These are phyloP conservation scores for Apodemia zela DNA, from an alignment of 2,888 invertebrate species.

Conservation along the genomic window DNA sequence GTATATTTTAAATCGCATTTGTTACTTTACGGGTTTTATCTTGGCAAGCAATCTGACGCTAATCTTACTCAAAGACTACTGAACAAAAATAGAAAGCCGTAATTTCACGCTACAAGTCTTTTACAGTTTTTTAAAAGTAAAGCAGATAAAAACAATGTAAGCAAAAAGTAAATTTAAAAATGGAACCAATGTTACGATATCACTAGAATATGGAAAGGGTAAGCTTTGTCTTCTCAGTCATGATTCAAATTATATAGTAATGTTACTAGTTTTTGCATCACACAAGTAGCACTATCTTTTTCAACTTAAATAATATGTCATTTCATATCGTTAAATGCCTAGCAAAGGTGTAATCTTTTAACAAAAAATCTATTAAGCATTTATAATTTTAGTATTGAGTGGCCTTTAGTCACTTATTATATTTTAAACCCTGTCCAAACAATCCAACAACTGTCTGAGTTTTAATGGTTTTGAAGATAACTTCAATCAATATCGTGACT, in stretches of 20 bases:
- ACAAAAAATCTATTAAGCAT: too few relatives aligned
- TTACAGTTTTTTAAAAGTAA: neutral
- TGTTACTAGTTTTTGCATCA: too few relatives aligned
- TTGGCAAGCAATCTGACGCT: constrained; percentile 2
- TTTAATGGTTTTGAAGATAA: constrained; percentile 53
- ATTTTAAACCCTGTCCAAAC: neutral
- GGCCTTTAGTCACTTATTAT: neutral
- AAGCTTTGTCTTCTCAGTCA: too few relatives aligned
- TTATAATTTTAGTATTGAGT: too few relatives aligned
- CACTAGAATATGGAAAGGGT: too few relatives aligned
- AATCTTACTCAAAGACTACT: constrained; percentile 8
- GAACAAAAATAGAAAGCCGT: neutral
- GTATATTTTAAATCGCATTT: neutral
- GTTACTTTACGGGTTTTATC: neutral
- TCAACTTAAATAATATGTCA: too few relatives aligned
- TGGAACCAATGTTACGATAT: too few relatives aligned
- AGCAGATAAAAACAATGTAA: neutral
- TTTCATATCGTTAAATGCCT: too few relatives aligned
- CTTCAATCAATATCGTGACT: constrained; percentile 69
- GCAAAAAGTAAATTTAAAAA: neutral
- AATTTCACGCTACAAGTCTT: neutral
- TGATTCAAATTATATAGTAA: too few relatives aligned
- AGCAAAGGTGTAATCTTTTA: too few relatives aligned
- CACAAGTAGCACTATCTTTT: too few relatives aligned
- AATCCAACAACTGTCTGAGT: constrained; percentile 5